phyloP scores from a whole-genome alignment of 2,888 invertebrate genomes.

The Xiphydria camelus region DNA sequence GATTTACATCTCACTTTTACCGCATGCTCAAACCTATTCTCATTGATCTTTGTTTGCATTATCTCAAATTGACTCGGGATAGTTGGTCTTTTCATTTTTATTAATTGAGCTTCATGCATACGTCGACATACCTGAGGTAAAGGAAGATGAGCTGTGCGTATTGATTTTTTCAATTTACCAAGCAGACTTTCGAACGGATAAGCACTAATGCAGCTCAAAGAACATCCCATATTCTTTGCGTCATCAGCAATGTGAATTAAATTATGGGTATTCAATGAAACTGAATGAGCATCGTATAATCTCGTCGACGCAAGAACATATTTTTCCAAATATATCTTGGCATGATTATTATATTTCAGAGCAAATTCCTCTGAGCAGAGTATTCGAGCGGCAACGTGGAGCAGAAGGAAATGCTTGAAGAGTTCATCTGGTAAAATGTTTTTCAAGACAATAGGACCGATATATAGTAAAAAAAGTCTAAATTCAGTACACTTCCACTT shows the following conservation, averaged over 20 bases:
- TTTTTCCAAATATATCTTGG: slow-evolving; percentile 6
- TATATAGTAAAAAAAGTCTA: neutral
- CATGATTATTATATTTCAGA: slow-evolving; percentile 5
- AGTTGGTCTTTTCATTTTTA: neutral
- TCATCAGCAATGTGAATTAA: slow-evolving; percentile 13
- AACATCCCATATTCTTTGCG: slow-evolving; percentile 9
- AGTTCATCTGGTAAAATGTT: neutral
- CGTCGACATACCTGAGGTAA: slow-evolving; percentile 7
- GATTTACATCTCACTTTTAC: slow-evolving; percentile 2
- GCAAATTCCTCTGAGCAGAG: slow-evolving; percentile 8
- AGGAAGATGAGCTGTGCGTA: slow-evolving; percentile 10
- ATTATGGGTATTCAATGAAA: slow-evolving; percentile 7
- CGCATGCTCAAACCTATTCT: too few relatives aligned
- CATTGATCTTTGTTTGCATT: slow-evolving; percentile 3
- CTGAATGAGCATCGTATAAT: slow-evolving; percentile 6
- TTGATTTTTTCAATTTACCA: slow-evolving; percentile 6
- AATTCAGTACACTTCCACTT: neutral
- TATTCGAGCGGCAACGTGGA: slow-evolving; percentile 10
- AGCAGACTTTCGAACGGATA: slow-evolving; percentile 10
- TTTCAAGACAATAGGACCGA: neutral
- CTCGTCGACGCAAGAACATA: slow-evolving; percentile 8
- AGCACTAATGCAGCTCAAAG: slow-evolving; percentile 7
- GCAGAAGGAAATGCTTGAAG: neutral
- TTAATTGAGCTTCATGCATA: too few relatives aligned
- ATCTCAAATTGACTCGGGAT: slow-evolving; percentile 3